Base-by-base conservation (phyloP, 2,797 vertebrate species). In the Cheracebus regulus region DNA sequence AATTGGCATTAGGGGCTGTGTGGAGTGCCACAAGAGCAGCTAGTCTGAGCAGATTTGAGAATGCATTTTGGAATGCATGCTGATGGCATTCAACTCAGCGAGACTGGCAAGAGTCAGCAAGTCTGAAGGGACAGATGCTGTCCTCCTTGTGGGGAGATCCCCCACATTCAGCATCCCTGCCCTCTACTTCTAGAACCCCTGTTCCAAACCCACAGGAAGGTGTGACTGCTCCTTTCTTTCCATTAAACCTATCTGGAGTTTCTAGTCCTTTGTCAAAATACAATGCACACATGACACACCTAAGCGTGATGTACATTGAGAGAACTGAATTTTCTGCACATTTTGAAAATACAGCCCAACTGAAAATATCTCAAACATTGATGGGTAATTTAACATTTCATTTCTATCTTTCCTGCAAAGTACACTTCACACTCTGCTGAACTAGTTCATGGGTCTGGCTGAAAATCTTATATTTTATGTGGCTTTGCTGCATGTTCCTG, bases 331-430 rank as follows among this genome's bases (percentile, higher is more conserved):
- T 95, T 80, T 92, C 72, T 61, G n/a, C 44, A 4, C 2, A 13
- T 39, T 85, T 84, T 95, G 39, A 96, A 97, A 93, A 88, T 67
- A 95, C 92, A 83, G n/a, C 52, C 79, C 72, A 79, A 92, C 87
- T 82, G 75, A 94, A 96, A 95, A 96, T 48, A 92, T 41, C 30
- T 94, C 44, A 14, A 80, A 89, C 48, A 7, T 5, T 46, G 87
- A 57, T 85, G 58, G 28, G 12, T 92, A 72, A 41, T 83, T 96
- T 94, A 92, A 95, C 80, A 28, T 19, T 96, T 98, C 85, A 90
- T 67, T 90, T 97, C 98, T 93, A 95, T 89, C 88, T 82, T 97
- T 96, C 48, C 76, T 46, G 85, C 92, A 92, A 97, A 97, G 36
- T 92, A 55, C 20, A 24, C 24, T 86, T 96, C 90, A 94, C 30